Percentiles rank a stretch among this genome's conserved stretches.
Evolutionary conservation across 2,888 invertebrate genomes (phyloP).

Genomic region (Oxycera nigricornis): DNA sequence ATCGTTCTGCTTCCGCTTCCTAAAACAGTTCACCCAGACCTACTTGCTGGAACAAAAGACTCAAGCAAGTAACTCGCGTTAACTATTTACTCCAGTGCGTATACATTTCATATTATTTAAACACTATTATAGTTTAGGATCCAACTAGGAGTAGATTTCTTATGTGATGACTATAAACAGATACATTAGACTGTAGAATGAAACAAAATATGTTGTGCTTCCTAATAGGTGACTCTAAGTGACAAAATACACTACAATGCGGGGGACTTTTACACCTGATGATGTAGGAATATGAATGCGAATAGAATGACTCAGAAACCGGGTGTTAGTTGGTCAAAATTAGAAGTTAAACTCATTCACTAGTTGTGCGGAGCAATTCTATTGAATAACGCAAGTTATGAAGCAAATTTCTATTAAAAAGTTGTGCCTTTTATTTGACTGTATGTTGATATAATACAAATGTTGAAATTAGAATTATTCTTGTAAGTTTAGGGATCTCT

Average conservation of each 20-base stretch:
- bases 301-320: constrained; percentile 19
- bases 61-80: constrained; percentile 42
- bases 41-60: constrained; percentile 40
- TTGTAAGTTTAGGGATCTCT: too few relatives aligned
- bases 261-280: neutral
- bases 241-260: neutral
- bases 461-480: too few relatives aligned
- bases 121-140: constrained; percentile 3
- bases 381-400: too few relatives aligned
- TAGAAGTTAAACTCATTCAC: too few relatives aligned
- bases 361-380: too few relatives aligned
- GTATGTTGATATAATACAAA: too few relatives aligned
- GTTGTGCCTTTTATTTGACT: too few relatives aligned
- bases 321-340: constrained; percentile 10
- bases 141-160: neutral
- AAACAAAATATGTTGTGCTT: constrained; percentile 39
- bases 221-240: constrained; percentile 39
- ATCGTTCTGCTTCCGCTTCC: neutral
- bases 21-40: neutral
- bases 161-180: constrained; percentile 34
- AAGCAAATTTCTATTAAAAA: too few relatives aligned
- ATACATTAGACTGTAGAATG: neutral
- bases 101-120: constrained; percentile 27
- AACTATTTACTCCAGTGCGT: constrained; percentile 12
- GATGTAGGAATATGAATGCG: neutral